Percentiles rank a stretch among this genome's conserved stretches.
Evolutionary conservation across 2,113 vertebrate genomes (phyloP).

Genomic region (Oostethus manadensis): DNA sequence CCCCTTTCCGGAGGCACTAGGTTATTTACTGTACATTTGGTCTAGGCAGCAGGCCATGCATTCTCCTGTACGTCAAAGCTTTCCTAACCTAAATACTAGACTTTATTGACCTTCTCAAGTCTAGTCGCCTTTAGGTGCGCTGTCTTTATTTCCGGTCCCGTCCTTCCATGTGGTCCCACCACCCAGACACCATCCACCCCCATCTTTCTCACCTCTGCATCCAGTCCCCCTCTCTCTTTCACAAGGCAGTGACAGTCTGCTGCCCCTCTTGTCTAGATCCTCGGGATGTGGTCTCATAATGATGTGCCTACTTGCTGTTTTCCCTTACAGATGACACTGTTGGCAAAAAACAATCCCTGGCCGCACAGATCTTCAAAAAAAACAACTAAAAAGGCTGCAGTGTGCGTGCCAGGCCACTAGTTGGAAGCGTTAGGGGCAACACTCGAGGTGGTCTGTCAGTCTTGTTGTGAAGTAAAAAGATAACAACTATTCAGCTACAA

Average conservation of each 20-base stretch:
- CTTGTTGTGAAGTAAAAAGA: too few relatives aligned
- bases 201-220: slow-evolving; percentile 27
- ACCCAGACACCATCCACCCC: slow-evolving; percentile 50
- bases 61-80: slow-evolving; percentile 10
- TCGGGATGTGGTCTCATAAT: slow-evolving; percentile 10
- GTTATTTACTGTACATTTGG: slow-evolving; percentile 23
- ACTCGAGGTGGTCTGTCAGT: too few relatives aligned
- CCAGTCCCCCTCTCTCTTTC: slow-evolving; percentile 11
- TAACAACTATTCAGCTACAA: too few relatives aligned
- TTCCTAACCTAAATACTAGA: slow-evolving; percentile 47
- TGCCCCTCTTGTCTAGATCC: slow-evolving; percentile 15
- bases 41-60: slow-evolving; percentile 8
- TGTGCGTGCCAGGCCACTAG: too few relatives aligned
- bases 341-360: too few relatives aligned
- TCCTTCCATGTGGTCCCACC: slow-evolving; percentile 57
- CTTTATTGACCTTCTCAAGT: slow-evolving; percentile 44
- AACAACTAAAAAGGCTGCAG: too few relatives aligned
- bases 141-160: slow-evolving; percentile 63
- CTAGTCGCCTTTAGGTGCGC: slow-evolving; percentile 44
- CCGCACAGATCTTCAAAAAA: too few relatives aligned
- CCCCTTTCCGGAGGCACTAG: slow-evolving; percentile 17
- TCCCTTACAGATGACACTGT: too few relatives aligned
- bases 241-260: slow-evolving; percentile 32
- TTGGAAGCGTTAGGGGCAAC: too few relatives aligned
- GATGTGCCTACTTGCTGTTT: too few relatives aligned